Percentiles rank a stretch among this genome's conserved stretches.
Conservation (phyloP, 2,797 vertebrate genomes). For the Schizopygopsis pylzovi region DNA sequence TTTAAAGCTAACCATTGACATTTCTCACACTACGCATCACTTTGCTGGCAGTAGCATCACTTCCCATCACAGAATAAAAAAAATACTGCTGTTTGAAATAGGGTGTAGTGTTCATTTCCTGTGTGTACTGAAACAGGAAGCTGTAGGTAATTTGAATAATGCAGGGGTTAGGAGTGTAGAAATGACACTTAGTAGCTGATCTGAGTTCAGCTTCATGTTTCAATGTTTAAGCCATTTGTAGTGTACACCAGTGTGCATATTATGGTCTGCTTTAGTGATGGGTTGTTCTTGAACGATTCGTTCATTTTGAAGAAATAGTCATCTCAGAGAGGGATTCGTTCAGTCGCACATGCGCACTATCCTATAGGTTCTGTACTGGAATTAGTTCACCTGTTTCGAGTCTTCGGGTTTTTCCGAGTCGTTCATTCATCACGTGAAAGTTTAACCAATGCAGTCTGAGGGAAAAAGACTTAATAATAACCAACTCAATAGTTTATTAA, state of each 20-base stretch:
- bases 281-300: too few species aligned
- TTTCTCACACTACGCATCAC: background rate
- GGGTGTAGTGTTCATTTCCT: slow-evolving; percentile 31
- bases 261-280: background rate
- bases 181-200: background rate
- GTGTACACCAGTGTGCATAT: background rate
- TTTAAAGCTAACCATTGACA: background rate
- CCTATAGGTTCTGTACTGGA: too few species aligned
- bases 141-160: slow-evolving; percentile 37
- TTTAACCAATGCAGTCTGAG: too few species aligned
- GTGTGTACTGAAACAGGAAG: slow-evolving; percentile 52
- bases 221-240: background rate
- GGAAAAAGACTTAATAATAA: too few species aligned
- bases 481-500: too few species aligned
- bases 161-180: slow-evolving; percentile 11
- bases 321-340: too few species aligned
- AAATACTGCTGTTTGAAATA: background rate
- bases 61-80: slow-evolving; percentile 16
- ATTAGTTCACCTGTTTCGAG: too few species aligned
- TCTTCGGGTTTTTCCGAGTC: too few species aligned
- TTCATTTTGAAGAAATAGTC: too few species aligned
- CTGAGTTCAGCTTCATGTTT: background rate
- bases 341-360: too few species aligned
- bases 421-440: too few species aligned
- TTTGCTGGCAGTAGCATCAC: background rate